A percentile compares a stretch with the other conserved stretches of the same genome.
These are phyloP conservation scores for Eulemur macaco DNA, from an alignment of 2,113 vertebrate species.

Conservation along the genomic window DNA sequence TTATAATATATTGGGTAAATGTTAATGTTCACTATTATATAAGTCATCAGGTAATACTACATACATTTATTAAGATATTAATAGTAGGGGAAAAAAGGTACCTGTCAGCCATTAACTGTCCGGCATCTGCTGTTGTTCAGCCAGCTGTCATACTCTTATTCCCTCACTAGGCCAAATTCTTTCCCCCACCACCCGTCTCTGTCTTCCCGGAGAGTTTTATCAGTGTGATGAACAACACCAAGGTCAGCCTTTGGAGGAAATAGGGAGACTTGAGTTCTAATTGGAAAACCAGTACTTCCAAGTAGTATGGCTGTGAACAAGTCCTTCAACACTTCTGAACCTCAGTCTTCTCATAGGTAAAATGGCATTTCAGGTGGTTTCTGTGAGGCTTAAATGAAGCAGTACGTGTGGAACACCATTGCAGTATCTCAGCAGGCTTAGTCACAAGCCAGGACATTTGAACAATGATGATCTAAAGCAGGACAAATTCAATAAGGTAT, in stretches of 20 bases:
- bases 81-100: background rate
- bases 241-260: background rate
- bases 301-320: background rate
- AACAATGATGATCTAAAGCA: background rate
- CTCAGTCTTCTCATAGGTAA: background rate
- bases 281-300: background rate
- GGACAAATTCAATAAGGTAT: background rate
- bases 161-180: background rate
- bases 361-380: background rate
- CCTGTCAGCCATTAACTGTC: background rate
- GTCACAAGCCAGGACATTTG: background rate
- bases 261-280: constrained; percentile 15
- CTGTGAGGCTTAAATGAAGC: background rate
- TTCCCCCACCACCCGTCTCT: background rate
- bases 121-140: background rate
- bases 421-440: background rate
- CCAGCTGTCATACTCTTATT: background rate
- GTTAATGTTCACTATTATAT: background rate
- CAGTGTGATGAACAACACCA: background rate
- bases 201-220: background rate
- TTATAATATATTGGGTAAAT: background rate
- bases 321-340: background rate
- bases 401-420: background rate
- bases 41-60: background rate
- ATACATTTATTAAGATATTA: background rate